Evolutionary conservation across 2,797 vertebrate species (phyloP), one percentile per base, ranked within the genome.

Genomic region (Aeoliscus strigatus): DNA sequence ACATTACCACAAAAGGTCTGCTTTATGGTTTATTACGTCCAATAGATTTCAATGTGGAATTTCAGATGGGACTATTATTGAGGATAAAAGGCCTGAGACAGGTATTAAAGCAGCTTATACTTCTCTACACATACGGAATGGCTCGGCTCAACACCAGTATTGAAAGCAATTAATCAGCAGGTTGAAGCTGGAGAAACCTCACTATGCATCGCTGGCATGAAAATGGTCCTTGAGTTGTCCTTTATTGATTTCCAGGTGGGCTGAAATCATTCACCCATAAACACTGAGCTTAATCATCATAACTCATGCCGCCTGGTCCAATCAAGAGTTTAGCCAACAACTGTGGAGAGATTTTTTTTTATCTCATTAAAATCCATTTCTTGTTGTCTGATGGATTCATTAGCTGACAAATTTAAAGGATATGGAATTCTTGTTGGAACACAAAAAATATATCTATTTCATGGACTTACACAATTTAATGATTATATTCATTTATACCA

Each of bases 151-250:
- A 48, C 58, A 32, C 26, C 16, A 15, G 29, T 61, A 74, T 53
- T 64, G 60, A 69, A 58, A 39, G 45, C 42, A 64, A 84, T 84
- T 77, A 75, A 77, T 84, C 75, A 77, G 31, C 9, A 9, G 11
- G 35, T 44, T 12, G 41, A 65, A 45, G 46, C 58, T 34, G 39
- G 26, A 70, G 56, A 75, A 71, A 56, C 31, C 48, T 67, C 50
- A 66, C 74, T 59, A 68, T 53, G 64, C 71, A 66, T 59, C 21
- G 34, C 57, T 43, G 48, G 54, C 54, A 28, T 66, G 61, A 64
- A 79, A 82, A 70, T 47, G 55, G 51, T 75, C 71, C 79, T 82
- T 81, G 71, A 77, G 61, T 41, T 77, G 77, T 64, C 80, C 74
- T 76, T 70, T 70, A 83, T 80, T 7, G 75, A 83, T 80, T 78